Percentiles rank a stretch among this genome's conserved stretches.
These are phyloP conservation scores for Drosophila setosimentum DNA, from an alignment of 2,888 invertebrate species.

Conservation along the genomic window DNA sequence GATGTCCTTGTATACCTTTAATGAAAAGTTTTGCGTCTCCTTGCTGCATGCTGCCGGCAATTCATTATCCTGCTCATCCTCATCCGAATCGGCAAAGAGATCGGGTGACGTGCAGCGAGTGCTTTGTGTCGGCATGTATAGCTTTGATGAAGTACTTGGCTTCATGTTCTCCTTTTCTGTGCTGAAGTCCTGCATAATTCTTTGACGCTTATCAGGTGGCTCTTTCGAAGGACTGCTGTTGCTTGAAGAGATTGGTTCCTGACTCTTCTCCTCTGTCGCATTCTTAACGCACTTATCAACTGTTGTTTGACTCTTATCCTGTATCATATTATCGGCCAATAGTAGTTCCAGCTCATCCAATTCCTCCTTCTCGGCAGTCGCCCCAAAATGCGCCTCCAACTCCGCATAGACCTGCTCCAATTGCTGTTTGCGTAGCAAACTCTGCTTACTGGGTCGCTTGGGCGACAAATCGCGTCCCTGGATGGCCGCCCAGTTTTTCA, in stretches of 20 bases:
- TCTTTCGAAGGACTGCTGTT: conserved; percentile 50
- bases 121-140: conserved; percentile 38
- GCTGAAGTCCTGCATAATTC: not conserved
- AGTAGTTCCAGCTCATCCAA: conserved; percentile 54
- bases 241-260: not conserved
- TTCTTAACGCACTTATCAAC: conserved; percentile 24
- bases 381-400: conserved; percentile 58
- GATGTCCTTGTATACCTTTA: conserved; percentile 42
- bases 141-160: not conserved
- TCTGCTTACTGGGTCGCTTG: conserved; percentile 25
- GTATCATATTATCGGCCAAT: conserved; percentile 56
- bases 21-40: conserved; percentile 41
- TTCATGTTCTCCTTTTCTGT: conserved; percentile 49
- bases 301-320: conserved; percentile 30
- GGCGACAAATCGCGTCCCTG: conserved; percentile 88
- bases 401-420: conserved; percentile 63
- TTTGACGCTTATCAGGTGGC: conserved; percentile 61
- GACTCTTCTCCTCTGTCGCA: not conserved
- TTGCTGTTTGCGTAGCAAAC: conserved; percentile 21
- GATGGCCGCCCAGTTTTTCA: conserved; percentile 88
- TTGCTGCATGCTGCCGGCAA: not conserved
- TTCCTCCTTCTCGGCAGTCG: conserved; percentile 32
- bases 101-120: conserved; percentile 81
- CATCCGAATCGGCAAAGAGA: conserved; percentile 83
- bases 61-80: conserved; percentile 42